phyloP scores from a whole-genome alignment of 2,888 invertebrate species.

The Eristalis tenax region DNA sequence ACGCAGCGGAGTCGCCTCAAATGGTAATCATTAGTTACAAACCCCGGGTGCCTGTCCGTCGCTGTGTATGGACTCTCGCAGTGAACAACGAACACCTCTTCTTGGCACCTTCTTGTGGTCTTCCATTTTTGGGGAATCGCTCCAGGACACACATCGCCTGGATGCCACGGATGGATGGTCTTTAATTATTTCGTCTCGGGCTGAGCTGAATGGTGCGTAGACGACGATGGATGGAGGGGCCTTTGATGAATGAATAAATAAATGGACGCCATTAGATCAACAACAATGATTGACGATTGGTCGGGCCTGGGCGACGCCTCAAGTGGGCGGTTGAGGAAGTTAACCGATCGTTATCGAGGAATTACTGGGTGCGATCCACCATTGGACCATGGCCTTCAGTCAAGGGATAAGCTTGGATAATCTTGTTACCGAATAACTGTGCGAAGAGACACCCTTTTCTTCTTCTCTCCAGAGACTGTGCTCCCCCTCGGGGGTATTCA shows the following conservation, averaged over 20 bases:
- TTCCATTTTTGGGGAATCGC: conserved; percentile 32
- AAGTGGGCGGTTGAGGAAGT: conserved; percentile 58
- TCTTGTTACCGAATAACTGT: background rate
- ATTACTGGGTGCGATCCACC: conserved; percentile 43
- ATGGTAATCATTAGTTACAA: conserved; percentile 52
- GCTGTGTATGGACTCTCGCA: conserved; percentile 25
- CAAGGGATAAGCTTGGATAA: background rate
- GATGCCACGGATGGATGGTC: background rate
- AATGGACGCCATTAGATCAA: conserved; percentile 57
- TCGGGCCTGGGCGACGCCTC: background rate
- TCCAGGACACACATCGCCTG: conserved; percentile 28
- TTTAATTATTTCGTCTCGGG: conserved; percentile 55
- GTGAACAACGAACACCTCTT: conserved; percentile 47
- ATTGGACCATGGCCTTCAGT: background rate
- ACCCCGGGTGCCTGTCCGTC: conserved; percentile 14
- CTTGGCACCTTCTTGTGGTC: conserved; percentile 25
- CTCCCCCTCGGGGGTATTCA: background rate
- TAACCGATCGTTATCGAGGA: conserved; percentile 20
- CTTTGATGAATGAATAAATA: conserved; percentile 60
- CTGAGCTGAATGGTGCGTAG: conserved; percentile 10
- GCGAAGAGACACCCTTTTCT: background rate
- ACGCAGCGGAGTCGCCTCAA: conserved; percentile 40
- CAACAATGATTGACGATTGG: conserved; percentile 36
- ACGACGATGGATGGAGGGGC: background rate
- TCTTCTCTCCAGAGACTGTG: background rate